Base-by-base conservation (phyloP, 2,113 vertebrate species). In the Gasterosteus nipponicus region DNA sequence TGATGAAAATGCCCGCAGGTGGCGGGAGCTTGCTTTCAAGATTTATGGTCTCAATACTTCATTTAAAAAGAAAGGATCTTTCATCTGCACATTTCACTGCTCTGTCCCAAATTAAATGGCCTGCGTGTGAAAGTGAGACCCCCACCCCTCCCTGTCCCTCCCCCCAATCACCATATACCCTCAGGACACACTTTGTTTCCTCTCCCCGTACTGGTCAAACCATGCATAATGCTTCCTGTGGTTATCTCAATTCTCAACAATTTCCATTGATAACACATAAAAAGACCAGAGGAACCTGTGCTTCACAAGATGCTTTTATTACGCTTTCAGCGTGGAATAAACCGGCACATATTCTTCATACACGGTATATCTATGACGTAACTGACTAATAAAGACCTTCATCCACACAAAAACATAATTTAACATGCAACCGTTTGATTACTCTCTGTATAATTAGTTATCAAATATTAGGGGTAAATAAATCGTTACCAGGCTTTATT, bases 191-290 rank as follows among this genome's bases (percentile, higher is more conserved):
- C 83, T 85, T 57, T 79, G 82, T 26, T 26, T 26, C 22, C 22
- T 26, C 22, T 26, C 22, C 22, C 22, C 22, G 22, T 26, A 26
- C 22, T 26, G 22, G 22, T 26, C 22, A 26, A 26, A 26, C 75
- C 51, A 67, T 35, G 49, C 74, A 70, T 75, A 73, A 75, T 67
- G 84, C 81, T 82, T 58, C 85, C 82, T 70, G 81, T 81, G 33
- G 57, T 84, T 87, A 78, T 85, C 82, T 81, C 77, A 87, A 75
- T 81, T 77, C 81, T 85, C 81, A 76, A 65, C 80, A 72, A 77
- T 91, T 89, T 86, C 75, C 81, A 91, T 82, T 92, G 86, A 92
- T 91, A 89, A 82, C 71, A 83, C 86, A 90, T 91, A 84, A 90
- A 91, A 88, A 80, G 78, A 58, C 29, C 85, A 78, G 68, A 51